Evolutionary conservation across 2,113 vertebrate species (phyloP), one percentile per base, ranked within the genome.

Genomic region (Cebus imitator): DNA sequence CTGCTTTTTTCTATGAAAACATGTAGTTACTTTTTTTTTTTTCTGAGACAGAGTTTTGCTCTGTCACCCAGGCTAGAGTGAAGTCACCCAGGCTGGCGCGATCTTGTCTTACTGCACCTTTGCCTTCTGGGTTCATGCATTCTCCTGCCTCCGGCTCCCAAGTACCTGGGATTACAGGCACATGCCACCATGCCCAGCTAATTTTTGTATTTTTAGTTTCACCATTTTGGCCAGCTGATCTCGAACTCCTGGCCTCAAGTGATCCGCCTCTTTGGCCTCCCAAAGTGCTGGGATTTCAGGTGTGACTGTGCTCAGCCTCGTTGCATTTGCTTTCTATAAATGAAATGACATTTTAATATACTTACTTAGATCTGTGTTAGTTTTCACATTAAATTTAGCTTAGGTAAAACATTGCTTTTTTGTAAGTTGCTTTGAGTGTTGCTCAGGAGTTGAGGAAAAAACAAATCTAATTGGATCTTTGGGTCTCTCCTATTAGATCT

Each of bases 371-470:
- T 87, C 23, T 58, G 0, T 91, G 10, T 87, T 82, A 25, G 25
- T 76, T 94, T 97, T 85, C 6, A 55, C 37, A 75, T 18, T 82
- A 35, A 52, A 23, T 81, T 97, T 90, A 79, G 23, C 37, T 94
- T 32, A 90, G 75, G 27, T 76, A 72, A 83, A 35, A 2, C 72
- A 8, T 72, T 90, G 37, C 40, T 92, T 66, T 87, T 87, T n/a
- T 94, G 17, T 91, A 23, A 50, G 55, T 95, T 86, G 37, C 16
- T 20, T 94, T 90, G 0, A 3, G 8, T 8, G 3, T 1, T 37
- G 18, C 45, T 40, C 16, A 84, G 27, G 21, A 68, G 32, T 45
- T 48, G 57, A 91, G 32, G 72, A 76, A 73, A 73, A 72, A 23
- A 35, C 45, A 27, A 14, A 75, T 58, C 32, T 66, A 75, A 35